A percentile compares a stretch with the other conserved stretches of the same genome.
Evolutionary conservation across 2,888 invertebrate species (phyloP).

Genomic region (Apantesis nais): DNA sequence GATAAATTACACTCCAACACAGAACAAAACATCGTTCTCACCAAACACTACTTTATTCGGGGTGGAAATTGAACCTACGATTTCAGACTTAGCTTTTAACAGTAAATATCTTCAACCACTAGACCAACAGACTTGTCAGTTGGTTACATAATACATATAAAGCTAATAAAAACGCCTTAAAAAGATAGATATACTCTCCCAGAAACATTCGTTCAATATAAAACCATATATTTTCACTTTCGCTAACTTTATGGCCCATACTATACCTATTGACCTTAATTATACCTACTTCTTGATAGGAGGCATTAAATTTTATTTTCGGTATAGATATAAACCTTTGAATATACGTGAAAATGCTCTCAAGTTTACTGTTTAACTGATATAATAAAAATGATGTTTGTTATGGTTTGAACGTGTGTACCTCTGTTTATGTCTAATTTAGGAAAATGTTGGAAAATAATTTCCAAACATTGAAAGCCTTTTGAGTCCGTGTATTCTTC

Average conservation of each 20-base stretch:
- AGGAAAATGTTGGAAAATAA: too few species aligned
- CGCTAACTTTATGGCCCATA: constrained; percentile 7
- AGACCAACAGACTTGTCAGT: too few species aligned
- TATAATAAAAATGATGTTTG: not conserved
- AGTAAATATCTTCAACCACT: too few species aligned
- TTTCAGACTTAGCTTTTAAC: too few species aligned
- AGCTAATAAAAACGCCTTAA: not conserved
- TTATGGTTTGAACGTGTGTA: not conserved
- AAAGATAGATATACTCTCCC: not conserved
- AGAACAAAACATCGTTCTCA: too few species aligned
- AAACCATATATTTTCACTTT: not conserved
- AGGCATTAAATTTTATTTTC: constrained; percentile 8
- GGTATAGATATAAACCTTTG: not conserved
- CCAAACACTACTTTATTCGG: too few species aligned
- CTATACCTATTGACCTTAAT: constrained; percentile 15
- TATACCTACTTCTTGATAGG: constrained; percentile 1
- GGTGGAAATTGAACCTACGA: too few species aligned
- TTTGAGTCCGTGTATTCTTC: too few species aligned
- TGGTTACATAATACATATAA: not conserved
- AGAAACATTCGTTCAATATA: not conserved
- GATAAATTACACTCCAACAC: too few species aligned
- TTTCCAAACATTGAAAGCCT: too few species aligned
- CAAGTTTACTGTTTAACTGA: not conserved
- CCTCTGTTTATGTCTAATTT: too few species aligned
- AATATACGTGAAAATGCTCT: not conserved